These are phyloP conservation scores for Lepidotrigona ventralis DNA, from an alignment of 1,140 invertebrate genomes.

Conservation along the genomic window DNA sequence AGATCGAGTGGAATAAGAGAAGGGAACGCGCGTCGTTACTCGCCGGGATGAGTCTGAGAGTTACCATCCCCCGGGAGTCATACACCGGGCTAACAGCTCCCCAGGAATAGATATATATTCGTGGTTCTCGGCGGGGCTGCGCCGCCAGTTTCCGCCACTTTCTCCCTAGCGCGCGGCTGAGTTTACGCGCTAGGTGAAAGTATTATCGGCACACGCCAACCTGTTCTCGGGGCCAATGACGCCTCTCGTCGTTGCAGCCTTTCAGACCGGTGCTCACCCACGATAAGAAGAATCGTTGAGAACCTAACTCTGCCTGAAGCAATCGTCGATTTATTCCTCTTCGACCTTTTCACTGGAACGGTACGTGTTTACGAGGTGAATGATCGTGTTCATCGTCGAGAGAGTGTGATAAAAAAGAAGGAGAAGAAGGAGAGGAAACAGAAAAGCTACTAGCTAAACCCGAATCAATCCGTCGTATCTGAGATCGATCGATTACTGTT, in stretches of 20 bases:
- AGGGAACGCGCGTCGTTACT: slow-evolving; percentile 69
- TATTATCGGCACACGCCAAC: slow-evolving; percentile 58
- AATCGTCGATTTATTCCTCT: slow-evolving; percentile 17
- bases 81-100: slow-evolving; percentile 73
- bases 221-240: slow-evolving; percentile 23
- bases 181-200: slow-evolving; percentile 67
- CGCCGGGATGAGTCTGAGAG: slow-evolving; percentile 75
- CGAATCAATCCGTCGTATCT: too few species aligned
- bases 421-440: too few species aligned
- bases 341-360: not conserved
- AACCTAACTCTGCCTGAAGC: slow-evolving; percentile 26
- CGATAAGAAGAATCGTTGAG: slow-evolving; percentile 4
- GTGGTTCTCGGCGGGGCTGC: slow-evolving; percentile 58
- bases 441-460: too few species aligned
- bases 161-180: slow-evolving; percentile 57
- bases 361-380: slow-evolving; percentile 32
- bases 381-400: slow-evolving; percentile 14
- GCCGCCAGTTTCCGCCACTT: slow-evolving; percentile 58
- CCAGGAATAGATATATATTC: slow-evolving; percentile 68
- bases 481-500: too few species aligned
- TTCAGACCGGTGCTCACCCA: slow-evolving; percentile 16
- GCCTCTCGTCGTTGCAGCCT: slow-evolving; percentile 9
- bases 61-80: slow-evolving; percentile 74
- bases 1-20: slow-evolving; percentile 67
- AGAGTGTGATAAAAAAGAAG: too few species aligned